Evolutionary conservation across 2,888 invertebrate species (phyloP), one percentile per base, ranked within the genome.

Genomic region (Orchestes rusci): DNA sequence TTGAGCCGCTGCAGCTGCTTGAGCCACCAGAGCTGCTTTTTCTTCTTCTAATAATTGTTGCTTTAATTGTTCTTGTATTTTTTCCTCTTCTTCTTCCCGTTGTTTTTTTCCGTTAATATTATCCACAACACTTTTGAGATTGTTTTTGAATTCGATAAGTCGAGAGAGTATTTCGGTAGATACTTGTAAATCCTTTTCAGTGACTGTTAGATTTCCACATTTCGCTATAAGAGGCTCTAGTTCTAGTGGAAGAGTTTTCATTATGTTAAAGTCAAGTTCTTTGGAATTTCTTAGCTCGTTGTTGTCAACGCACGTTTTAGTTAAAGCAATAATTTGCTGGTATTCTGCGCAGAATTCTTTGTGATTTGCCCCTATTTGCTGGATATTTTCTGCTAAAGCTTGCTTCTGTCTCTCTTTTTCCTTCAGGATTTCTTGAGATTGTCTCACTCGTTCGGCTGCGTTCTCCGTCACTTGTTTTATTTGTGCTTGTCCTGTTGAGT

Each of bases 291-390:
- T 41, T 38, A 52, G 19, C 33, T 56, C 51, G 18, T 56, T 54
- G 19, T 44, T 53, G 38, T 53, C 53, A 16, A 32, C 38, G 40
- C 55, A 59, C 15, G 44, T 53, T 53, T 61, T 63, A 3, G 76
- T 59, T n/a, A 73, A 55, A 12, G 65, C 62, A 2, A 68, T 68
- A 34, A 81, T 74, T 47, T 73, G 71, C 64, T 75, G 74, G 56
- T 76, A 79, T 49, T 71, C 67, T n/a, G 60, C 58, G 39, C 70
- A 70, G 53, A 80, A 78, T 55, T 73, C 73, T 1, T 70, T 68
- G 51, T 80, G 77, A 52, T 74, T 74, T 31, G 73, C 70, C 17
- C 73, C 72, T 13, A 81, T 73, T 1, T 72, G 68, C n/a, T 77
- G 74, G 52, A 77, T 58, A 23, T 58, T 52, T 18, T 50, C 50